Evolutionary conservation across 2,797 vertebrate species (phyloP).

Genomic region (Eulemur rubriventer): DNA sequence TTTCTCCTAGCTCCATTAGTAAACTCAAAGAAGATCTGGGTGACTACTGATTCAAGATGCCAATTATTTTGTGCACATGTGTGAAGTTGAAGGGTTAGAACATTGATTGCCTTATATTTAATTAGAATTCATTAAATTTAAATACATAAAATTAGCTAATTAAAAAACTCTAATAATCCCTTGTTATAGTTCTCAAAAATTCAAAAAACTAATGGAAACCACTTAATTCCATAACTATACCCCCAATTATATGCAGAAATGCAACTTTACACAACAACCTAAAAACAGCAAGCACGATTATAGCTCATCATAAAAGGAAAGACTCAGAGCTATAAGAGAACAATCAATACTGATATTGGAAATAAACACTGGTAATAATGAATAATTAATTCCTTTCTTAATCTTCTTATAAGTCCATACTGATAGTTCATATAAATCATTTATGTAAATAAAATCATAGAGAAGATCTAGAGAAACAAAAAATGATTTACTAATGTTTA

Average conservation of each 20-base stretch:
- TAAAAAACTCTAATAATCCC: background rate
- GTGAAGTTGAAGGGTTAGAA: background rate
- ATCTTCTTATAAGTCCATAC: background rate
- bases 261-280: background rate
- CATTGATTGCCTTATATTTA: background rate
- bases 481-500: background rate
- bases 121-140: constrained; percentile 8
- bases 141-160: background rate
- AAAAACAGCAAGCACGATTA: background rate
- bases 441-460: background rate
- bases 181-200: background rate
- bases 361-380: background rate
- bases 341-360: background rate
- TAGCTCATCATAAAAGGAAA: background rate
- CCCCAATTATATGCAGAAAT: background rate
- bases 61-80: background rate
- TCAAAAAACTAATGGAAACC: background rate
- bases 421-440: background rate
- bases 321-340: background rate
- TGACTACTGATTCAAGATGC: background rate
- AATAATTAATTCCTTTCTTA: background rate
- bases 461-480: background rate
- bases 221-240: background rate
- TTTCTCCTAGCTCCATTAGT: background rate
- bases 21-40: background rate